A percentile compares a stretch with the other conserved stretches of the same genome.
These are phyloP conservation scores for Callorhinus ursinus DNA, from an alignment of 2,113 vertebrate species.

Conservation along the genomic window DNA sequence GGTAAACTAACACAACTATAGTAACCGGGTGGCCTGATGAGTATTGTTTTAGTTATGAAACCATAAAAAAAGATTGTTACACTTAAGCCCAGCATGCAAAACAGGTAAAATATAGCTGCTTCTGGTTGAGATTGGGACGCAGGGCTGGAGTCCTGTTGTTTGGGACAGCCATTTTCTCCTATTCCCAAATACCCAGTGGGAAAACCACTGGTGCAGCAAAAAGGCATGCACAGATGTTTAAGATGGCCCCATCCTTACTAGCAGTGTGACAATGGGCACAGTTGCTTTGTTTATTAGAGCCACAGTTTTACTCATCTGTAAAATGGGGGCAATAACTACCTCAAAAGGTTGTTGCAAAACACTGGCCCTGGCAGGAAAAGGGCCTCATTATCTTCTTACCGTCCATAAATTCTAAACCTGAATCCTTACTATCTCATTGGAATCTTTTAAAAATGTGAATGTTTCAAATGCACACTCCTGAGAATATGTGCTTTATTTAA, in stretches of 20 bases:
- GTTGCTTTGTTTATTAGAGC: not conserved
- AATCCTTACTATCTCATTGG: not conserved
- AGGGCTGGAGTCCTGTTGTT: no score
- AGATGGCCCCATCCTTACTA: not conserved
- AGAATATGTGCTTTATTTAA: not conserved
- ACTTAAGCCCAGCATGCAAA: not conserved
- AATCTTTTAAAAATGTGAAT: not conserved
- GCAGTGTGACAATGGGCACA: not conserved
- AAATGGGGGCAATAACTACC: conserved; percentile 5
- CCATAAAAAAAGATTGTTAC: not conserved
- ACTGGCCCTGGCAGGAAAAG: not conserved
- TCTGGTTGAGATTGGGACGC: not conserved
- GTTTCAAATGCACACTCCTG: not conserved
- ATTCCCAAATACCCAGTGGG: not conserved
- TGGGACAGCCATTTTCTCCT: not conserved
- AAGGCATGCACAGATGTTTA: not conserved
- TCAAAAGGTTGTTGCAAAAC: not conserved
- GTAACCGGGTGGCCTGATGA: not conserved
- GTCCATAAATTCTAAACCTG: not conserved
- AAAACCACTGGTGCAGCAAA: not conserved
- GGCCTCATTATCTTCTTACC: not conserved
- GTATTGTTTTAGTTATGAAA: not conserved
- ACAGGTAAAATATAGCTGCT: not conserved
- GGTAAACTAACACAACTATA: not conserved
- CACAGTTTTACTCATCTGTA: conserved; percentile 54